Evolutionary conservation across 2,888 invertebrate species (phyloP), one percentile per base, ranked within the genome.

Genomic region (Drosophila anceps): DNA sequence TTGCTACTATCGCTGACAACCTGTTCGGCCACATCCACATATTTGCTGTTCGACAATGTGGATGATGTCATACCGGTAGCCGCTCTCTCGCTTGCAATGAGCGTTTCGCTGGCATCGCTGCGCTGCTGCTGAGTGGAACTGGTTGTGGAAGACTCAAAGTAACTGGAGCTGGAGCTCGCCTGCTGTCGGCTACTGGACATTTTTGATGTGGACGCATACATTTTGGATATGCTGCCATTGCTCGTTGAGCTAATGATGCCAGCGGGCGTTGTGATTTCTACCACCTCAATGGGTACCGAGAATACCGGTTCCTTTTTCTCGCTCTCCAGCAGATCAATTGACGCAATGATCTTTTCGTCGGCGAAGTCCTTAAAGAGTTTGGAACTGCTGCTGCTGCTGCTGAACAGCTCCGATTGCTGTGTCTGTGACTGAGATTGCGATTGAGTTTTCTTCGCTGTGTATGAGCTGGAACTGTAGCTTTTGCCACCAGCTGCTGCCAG

Each of bases 21-120:
- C 86, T 83, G 87, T 80, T 86, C 86, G 66, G 73, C 73, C 62
- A 77, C 69, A 81, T 71, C 76, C 57, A 67, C 69, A 61, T 76
- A 72, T 68, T 76, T 76, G 65, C 73, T 80, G 75, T 63, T 85
- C 73, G 86, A 76, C 75, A 69, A 71, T 51, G 81, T 71, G 48
- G 88, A 82, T 90, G 92, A 92, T 89, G 92, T 91, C 89, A 92
- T 88, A 84, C 90, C 91, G 79, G 85, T 87, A 76, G 86, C 85
- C 79, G 80, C 79, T 80, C 81, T 86, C 85, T 86, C 88, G 72
- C 81, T 80, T 73, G 83, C 83, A 73, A 84, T 87, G 67, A 88
- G 82, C 74, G 79, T 81, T 67, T 84, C 85, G 74, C 73, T 83
- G 59, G 79, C 86, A 65, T 51, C 77, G 69, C 20, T 69, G 54